Evolutionary conservation across 2,888 invertebrate species (phyloP).

Genomic region (Mythimna lalbum): DNA sequence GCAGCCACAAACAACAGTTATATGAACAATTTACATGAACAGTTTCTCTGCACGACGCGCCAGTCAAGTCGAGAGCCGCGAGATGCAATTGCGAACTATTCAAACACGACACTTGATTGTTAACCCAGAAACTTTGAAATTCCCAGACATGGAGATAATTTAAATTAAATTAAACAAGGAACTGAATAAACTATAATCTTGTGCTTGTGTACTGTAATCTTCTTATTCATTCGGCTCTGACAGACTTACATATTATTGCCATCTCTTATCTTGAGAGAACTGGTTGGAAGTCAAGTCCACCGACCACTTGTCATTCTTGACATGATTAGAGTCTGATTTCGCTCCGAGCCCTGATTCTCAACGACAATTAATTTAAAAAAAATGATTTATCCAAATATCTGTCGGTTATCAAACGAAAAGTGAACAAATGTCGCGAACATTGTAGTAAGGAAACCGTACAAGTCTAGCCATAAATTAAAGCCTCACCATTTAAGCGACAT

Average conservation of each 20-base stretch:
- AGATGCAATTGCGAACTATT: conserved; percentile 58
- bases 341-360: neutral
- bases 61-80: conserved; percentile 25
- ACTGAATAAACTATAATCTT: conserved; percentile 44
- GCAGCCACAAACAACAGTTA: conserved; percentile 44
- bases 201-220: conserved; percentile 38
- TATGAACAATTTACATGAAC: conserved; percentile 52
- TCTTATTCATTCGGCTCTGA: conserved; percentile 18
- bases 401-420: neutral
- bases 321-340: conserved; percentile 22
- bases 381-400: neutral
- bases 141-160: conserved; percentile 55
- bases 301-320: conserved; percentile 10
- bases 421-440: neutral
- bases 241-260: conserved; percentile 15
- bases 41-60: conserved; percentile 58
- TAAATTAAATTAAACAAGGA: conserved; percentile 57
- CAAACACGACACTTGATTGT: conserved; percentile 61
- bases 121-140: conserved; percentile 58
- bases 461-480: neutral
- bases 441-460: neutral
- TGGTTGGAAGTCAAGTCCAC: conserved; percentile 16
- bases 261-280: conserved; percentile 26
- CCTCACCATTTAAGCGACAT: neutral
- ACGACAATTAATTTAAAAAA: neutral